Conservation (phyloP, 2,797 vertebrate species). For the Mycteria americana region DNA sequence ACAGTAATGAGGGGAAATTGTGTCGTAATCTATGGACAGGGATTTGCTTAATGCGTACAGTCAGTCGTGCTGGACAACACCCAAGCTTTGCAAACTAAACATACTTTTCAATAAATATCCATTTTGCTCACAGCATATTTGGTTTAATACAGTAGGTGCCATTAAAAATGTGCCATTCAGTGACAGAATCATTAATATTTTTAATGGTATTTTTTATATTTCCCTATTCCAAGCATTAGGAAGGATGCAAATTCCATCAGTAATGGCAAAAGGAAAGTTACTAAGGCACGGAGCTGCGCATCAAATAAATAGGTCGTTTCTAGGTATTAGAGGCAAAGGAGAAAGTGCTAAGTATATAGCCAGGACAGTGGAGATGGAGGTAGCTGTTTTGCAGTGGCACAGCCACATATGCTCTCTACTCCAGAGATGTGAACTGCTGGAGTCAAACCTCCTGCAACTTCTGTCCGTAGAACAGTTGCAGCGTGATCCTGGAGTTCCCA, state of each 20-base stretch:
- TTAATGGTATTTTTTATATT: conserved; percentile 1
- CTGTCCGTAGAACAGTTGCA: neutral
- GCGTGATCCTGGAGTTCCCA: neutral
- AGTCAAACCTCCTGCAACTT: neutral
- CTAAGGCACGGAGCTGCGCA: neutral
- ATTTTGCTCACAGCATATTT: neutral
- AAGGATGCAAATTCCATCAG: neutral
- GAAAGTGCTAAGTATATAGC: neutral
- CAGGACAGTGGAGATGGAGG: neutral
- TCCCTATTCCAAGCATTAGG: neutral
- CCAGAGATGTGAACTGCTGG: neutral
- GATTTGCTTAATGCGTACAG: neutral
- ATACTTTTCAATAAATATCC: neutral
- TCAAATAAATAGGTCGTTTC: neutral
- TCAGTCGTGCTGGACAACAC: neutral
- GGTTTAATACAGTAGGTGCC: neutral
- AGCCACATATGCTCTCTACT: neutral
- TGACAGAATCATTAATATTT: neutral
- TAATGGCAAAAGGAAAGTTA: neutral
- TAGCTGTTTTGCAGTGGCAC: neutral
- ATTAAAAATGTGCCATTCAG: neutral
- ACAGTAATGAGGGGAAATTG: conserved; percentile 44
- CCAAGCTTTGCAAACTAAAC: neutral
- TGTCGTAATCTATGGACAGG: neutral
- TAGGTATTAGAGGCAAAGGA: neutral